Percentiles rank a stretch among this genome's conserved stretches.
phyloP scores from a whole-genome alignment of 2,113 vertebrate species.

The Mirza zaza region DNA sequence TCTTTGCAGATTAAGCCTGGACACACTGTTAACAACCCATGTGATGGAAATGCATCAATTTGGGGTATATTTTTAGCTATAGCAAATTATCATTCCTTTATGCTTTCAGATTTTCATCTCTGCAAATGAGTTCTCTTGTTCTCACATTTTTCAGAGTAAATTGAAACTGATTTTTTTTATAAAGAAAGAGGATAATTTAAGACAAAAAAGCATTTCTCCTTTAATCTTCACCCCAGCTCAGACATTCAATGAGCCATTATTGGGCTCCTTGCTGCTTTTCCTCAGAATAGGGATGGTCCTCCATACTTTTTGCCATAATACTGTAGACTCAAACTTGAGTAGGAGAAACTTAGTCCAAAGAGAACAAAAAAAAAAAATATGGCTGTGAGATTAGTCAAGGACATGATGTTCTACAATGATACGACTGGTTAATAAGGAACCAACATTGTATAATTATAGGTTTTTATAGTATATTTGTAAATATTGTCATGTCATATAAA shows the following conservation, averaged over 20 bases:
- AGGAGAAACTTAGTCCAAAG: not conserved
- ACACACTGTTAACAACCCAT: not conserved
- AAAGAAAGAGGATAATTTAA: conserved; percentile 25
- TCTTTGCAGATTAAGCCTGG: conserved; percentile 42
- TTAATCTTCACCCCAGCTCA: conserved; percentile 3
- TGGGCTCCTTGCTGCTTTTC: not conserved
- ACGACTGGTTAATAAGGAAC: not conserved
- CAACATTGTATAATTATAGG: not conserved
- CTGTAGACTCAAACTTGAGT: not conserved
- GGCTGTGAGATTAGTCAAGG: not conserved
- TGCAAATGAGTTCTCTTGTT: conserved; percentile 39
- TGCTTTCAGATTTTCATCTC: conserved; percentile 52
- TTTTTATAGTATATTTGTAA: not conserved
- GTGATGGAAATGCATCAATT: conserved; percentile 13
- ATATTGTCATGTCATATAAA: not conserved
- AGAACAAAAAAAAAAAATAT: not conserved
- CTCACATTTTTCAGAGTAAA: conserved; percentile 42
- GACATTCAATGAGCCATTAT: not conserved
- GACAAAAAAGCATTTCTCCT: conserved; percentile 45
- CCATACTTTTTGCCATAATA: not conserved
- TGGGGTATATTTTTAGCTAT: conserved; percentile 66
- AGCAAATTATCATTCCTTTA: conserved; percentile 60
- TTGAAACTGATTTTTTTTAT: not conserved
- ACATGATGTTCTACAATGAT: not conserved
- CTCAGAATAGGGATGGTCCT: not conserved